Base-by-base conservation (phyloP, 2,113 vertebrate genomes). In the Chaenocephalus aceratus region DNA sequence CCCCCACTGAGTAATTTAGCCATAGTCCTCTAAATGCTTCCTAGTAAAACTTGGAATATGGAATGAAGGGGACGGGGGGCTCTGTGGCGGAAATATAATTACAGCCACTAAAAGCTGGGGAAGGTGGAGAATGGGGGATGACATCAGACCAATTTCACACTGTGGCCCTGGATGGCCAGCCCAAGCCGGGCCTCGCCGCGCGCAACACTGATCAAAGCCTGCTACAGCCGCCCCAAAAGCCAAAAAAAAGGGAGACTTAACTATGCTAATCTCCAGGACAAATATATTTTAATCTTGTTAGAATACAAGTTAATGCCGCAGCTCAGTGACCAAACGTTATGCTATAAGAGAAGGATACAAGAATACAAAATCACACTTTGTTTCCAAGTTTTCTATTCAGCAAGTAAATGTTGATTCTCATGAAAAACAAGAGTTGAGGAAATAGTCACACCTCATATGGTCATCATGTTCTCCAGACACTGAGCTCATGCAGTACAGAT, bases 261-360 rank as follows among this genome's bases (percentile, higher is more conserved):
- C 95, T 98, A 97, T 97, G 96, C 97, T 99, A 99, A 99, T 98
- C 97, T 98, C 96, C 97, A 97, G 97, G 97, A 97, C 97, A 99
- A 99, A 98, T 98, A 98, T 98, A 98, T 99, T 99, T 98, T 99
- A 99, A 99, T 99, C 98, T 99, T 97, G 97, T 99, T 99, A 99
- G 95, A 97, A 98, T 97, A 99, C 98, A 99, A 98, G 97, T 97
- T 98, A 99, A 98, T 97, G 96, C 97, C 83, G 89, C 95, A 95
- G 96, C 96, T 96, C 96, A 95, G 95, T 94, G 95, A 95, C 94
- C 96, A 96, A 97, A 97, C 96, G 96, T 97, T 97, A 95, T 96
- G 94, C 90, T 91, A 93, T 46, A 79, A 75, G 51, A 62, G 60
- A 78, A 84, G 13, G 76, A 93, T 88, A 91, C 90, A 94, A 95